A percentile compares a stretch with the other conserved stretches of the same genome.
Evolutionary conservation across 2,797 vertebrate species (phyloP).

Genomic region (Chloroceryle inda): DNA sequence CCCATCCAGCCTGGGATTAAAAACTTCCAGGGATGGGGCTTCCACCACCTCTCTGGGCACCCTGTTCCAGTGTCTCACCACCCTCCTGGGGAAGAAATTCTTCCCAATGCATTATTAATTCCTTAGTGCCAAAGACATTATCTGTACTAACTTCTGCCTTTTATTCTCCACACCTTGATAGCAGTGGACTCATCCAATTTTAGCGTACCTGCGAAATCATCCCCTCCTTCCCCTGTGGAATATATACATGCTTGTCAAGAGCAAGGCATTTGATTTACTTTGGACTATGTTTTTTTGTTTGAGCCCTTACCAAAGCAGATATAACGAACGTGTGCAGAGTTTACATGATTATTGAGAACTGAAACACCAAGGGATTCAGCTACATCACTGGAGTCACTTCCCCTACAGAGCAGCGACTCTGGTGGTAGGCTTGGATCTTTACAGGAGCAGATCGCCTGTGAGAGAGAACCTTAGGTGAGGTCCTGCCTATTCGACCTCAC

Average conservation of each 20-base stretch:
- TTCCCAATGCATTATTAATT: constrained; percentile 27
- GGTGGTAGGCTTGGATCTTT: background rate
- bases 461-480: background rate
- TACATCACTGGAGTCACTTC: background rate
- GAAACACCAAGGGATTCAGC: background rate
- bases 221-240: background rate
- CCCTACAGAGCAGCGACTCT: background rate
- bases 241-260: background rate
- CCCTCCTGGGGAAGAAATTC: too few relatives aligned
- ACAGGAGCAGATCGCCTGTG: accelerated
- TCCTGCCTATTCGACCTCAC: background rate
- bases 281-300: background rate
- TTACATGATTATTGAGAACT: background rate
- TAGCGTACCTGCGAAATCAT: background rate
- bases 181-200: background rate
- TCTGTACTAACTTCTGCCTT: constrained; percentile 31
- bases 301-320: background rate
- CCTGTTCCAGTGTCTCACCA: too few relatives aligned
- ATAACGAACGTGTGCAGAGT: background rate
- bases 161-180: background rate
- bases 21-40: too few relatives aligned
- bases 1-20: too few relatives aligned
- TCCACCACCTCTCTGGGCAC: too few relatives aligned
- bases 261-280: background rate
- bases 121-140: constrained; percentile 16